phyloP scores from a whole-genome alignment of 2,888 invertebrate species.

The Andrena fulva region DNA sequence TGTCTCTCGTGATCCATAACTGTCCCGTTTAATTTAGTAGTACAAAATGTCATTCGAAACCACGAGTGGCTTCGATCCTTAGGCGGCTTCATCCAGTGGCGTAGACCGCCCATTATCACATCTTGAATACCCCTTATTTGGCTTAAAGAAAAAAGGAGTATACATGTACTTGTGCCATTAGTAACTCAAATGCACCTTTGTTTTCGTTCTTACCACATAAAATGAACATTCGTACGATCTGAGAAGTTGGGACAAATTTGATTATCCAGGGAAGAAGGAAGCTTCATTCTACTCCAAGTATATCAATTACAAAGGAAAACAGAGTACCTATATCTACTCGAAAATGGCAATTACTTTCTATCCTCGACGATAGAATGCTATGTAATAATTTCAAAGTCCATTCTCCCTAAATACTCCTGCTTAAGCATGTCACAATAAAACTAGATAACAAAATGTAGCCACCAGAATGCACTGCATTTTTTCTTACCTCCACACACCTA shows the following conservation, averaged over 20 bases:
- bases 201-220: not conserved
- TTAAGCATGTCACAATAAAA: not conserved
- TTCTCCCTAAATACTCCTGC: too few relatives aligned
- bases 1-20: constrained; percentile 69
- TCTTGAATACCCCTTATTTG: not conserved
- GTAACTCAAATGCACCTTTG: not conserved
- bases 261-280: not conserved
- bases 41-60: constrained; percentile 72
- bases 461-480: too few relatives aligned
- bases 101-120: constrained; percentile 35
- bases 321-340: not conserved
- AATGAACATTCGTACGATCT: not conserved
- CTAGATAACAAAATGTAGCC: not conserved
- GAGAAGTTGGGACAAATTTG: not conserved
- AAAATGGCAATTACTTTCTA: not conserved
- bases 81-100: constrained; percentile 75
- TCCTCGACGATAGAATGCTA: not conserved
- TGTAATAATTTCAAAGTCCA: not conserved
- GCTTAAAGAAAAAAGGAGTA: too few relatives aligned
- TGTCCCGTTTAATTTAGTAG: constrained; percentile 76
- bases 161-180: not conserved
- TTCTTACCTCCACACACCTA: too few relatives aligned
- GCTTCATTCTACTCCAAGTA: too few relatives aligned
- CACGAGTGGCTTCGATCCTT: constrained; percentile 77
- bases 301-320: too few relatives aligned